Evolutionary conservation across 2,888 invertebrate species (phyloP).

Genomic region (Drosophila fulvimacula): DNA sequence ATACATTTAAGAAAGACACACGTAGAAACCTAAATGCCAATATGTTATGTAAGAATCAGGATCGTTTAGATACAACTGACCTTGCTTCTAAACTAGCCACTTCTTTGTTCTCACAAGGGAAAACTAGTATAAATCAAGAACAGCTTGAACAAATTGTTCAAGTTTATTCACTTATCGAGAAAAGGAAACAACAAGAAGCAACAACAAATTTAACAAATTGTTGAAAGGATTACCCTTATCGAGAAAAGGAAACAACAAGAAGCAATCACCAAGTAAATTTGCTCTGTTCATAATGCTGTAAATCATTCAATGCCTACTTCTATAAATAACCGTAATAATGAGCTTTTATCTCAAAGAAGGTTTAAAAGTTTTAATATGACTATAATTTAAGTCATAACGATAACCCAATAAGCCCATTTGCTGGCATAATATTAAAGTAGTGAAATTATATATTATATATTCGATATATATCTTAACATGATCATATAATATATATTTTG

Average conservation of each 20-base stretch:
- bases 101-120: conserved; percentile 92
- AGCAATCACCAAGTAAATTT: too few relatives aligned
- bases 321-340: background rate
- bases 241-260: too few relatives aligned
- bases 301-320: background rate
- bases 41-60: conserved; percentile 7
- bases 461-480: too few relatives aligned
- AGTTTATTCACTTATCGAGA: conserved; percentile 86
- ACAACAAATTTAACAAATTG: too few relatives aligned
- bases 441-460: too few relatives aligned
- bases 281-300: background rate
- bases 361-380: background rate
- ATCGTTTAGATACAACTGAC: conserved; percentile 84
- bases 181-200: conserved; percentile 69
- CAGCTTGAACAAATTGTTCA: conserved; percentile 92
- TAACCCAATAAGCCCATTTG: background rate
- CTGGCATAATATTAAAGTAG: too few relatives aligned
- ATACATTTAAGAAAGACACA: background rate
- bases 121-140: conserved; percentile 91
- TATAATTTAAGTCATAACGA: background rate
- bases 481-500: too few relatives aligned
- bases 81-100: conserved; percentile 90
- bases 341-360: background rate
- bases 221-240: too few relatives aligned
- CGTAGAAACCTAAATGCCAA: background rate